Conservation (phyloP, 2,888 invertebrate genomes). For the Graphium colonna region DNA sequence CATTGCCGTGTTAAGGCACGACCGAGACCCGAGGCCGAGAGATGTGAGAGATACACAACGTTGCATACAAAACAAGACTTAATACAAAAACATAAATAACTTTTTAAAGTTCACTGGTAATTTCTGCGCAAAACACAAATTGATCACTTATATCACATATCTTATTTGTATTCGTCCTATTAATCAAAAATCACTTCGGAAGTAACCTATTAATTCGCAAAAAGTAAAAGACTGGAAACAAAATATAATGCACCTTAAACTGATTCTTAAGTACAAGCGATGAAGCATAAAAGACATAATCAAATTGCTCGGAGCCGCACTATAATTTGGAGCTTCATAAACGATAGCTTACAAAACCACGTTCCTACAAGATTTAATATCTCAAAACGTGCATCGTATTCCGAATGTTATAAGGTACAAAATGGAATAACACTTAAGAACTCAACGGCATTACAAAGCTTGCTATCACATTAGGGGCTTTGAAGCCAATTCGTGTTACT, state of each 20-base stretch:
- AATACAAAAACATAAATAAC: no score
- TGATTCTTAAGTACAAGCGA: not conserved
- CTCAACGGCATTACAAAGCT: not conserved
- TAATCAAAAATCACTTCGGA: no score
- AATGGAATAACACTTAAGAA: not conserved
- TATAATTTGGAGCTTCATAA: conserved; percentile 17
- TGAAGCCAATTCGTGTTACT: conserved; percentile 44
- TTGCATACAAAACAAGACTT: no score
- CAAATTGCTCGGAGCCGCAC: conserved; percentile 9
- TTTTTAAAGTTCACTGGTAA: no score
- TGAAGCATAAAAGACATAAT: conserved; percentile 4
- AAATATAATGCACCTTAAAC: not conserved
- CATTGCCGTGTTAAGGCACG: no score
- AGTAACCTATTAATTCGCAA: no score
- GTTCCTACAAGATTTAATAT: not conserved
- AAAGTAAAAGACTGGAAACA: no score
- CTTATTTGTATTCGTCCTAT: no score
- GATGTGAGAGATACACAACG: no score
- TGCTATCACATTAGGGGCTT: conserved; percentile 8
- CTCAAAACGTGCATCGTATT: not conserved
- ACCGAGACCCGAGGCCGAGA: conserved; percentile 34
- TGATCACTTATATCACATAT: no score
- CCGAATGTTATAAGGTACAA: not conserved
- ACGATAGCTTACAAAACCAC: not conserved
- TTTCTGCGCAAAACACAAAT: no score